These are phyloP conservation scores for Odontocerum albicorne DNA, from an alignment of 2,888 invertebrate species.

Conservation along the genomic window DNA sequence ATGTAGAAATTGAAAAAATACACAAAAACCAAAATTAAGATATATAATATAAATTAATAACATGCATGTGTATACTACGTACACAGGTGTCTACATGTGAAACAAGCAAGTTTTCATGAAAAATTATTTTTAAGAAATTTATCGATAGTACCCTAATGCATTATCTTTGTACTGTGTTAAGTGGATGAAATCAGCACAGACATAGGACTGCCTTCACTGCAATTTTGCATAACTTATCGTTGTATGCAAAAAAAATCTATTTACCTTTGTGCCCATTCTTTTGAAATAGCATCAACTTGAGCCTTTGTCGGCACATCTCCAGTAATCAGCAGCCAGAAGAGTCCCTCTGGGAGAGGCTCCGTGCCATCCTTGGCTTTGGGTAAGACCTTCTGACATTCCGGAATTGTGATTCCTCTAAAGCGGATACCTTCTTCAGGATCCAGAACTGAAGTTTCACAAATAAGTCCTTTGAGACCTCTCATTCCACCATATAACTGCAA, in stretches of 20 bases:
- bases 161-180: too few species aligned
- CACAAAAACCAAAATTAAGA: too few species aligned
- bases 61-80: too few species aligned
- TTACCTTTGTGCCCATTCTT: constrained; percentile 75
- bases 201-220: too few species aligned
- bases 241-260: not conserved
- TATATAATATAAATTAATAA: too few species aligned
- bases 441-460: constrained; percentile 93
- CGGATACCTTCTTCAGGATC: constrained; percentile 95
- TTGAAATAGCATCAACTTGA: constrained; percentile 71
- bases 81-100: too few species aligned
- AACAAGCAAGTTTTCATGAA: too few species aligned
- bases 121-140: too few species aligned
- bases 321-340: constrained; percentile 78
- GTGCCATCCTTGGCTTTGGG: constrained; percentile 70
- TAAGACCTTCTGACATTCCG: constrained; percentile 71
- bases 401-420: constrained; percentile 91
- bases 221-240: not conserved
- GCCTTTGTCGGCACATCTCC: constrained; percentile 72
- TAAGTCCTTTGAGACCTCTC: constrained; percentile 93
- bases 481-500: constrained; percentile 88
- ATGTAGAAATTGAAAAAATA: too few species aligned
- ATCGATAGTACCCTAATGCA: constrained; percentile 71
- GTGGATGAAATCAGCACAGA: too few species aligned
- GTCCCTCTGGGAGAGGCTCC: constrained; percentile 76